Evolutionary conservation across 2,888 invertebrate genomes (phyloP).

Genomic region (Carabus problematicus): DNA sequence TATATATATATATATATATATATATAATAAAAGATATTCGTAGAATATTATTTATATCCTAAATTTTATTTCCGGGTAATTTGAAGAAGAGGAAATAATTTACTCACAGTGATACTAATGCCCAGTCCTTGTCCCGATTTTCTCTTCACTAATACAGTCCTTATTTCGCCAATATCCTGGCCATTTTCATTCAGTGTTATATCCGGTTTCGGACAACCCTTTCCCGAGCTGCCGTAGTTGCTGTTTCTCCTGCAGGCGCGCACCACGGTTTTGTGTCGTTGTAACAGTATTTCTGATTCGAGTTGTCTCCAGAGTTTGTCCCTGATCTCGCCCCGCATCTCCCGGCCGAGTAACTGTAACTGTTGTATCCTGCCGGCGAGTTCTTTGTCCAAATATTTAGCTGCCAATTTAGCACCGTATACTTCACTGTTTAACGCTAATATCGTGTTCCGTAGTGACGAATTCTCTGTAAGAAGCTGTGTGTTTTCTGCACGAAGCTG

Average conservation of each 20-base stretch:
- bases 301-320: constrained; percentile 83
- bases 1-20: too few species aligned
- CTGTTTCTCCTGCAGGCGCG: constrained; percentile 67
- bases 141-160: constrained; percentile 72
- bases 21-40: too few species aligned
- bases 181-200: constrained; percentile 52
- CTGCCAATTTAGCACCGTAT: constrained; percentile 83
- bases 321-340: constrained; percentile 80
- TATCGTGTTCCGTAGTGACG: constrained; percentile 72
- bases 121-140: constrained; percentile 82
- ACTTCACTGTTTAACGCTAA: constrained; percentile 81
- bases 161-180: constrained; percentile 62
- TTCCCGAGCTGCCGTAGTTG: constrained; percentile 43
- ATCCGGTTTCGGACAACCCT: constrained; percentile 53
- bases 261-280: constrained; percentile 83
- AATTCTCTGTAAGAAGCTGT: constrained; percentile 73
- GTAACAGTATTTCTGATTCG: constrained; percentile 85
- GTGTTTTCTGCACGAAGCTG: constrained; percentile 64
- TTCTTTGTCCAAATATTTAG: constrained; percentile 87
- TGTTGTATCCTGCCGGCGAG: constrained; percentile 84
- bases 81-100: constrained; percentile 27
- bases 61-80: too few species aligned
- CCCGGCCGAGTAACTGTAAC: constrained; percentile 79
- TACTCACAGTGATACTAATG: constrained; percentile 79
- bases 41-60: too few species aligned